Percentiles rank a stretch among this genome's conserved stretches.
These are phyloP conservation scores for Eilema depressum DNA, from an alignment of 2,888 invertebrate species.

Conservation along the genomic window DNA sequence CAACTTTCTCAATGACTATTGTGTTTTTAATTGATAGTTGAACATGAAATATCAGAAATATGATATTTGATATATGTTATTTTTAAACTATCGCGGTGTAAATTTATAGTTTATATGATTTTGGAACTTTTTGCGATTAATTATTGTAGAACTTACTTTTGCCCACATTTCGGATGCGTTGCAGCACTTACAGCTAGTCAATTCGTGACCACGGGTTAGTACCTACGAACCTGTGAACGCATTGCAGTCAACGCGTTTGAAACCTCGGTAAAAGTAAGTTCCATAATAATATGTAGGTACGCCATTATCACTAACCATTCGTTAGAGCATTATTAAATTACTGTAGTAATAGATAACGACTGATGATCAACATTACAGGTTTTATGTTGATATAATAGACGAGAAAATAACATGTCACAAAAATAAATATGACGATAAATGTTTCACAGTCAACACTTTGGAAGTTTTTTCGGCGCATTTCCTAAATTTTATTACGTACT, in stretches of 20 bases:
- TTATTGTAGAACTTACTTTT: too few relatives aligned
- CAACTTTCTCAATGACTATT: not conserved
- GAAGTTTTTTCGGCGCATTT: conserved; percentile 64
- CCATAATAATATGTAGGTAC: too few relatives aligned
- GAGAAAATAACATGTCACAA: conserved; percentile 37
- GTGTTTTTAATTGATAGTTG: not conserved
- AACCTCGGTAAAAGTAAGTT: too few relatives aligned
- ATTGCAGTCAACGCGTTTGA: too few relatives aligned
- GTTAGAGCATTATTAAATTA: not conserved
- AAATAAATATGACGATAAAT: conserved; percentile 55
- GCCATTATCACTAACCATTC: not conserved
- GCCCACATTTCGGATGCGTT: too few relatives aligned
- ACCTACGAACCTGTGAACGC: too few relatives aligned
- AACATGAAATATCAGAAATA: not conserved
- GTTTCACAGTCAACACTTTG: conserved; percentile 51
- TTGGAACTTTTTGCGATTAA: too few relatives aligned
- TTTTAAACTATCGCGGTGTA: too few relatives aligned
- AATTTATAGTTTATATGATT: too few relatives aligned
- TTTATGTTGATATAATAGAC: conserved; percentile 12
- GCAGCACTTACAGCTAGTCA: too few relatives aligned
- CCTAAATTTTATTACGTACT: conserved; percentile 72
- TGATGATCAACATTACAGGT: not conserved
- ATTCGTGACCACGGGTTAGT: too few relatives aligned
- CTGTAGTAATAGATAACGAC: not conserved
- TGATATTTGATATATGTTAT: too few relatives aligned